Evolutionary conservation across 1,140 invertebrate genomes (phyloP), one percentile per base, ranked within the genome.

Genomic region (Drosophila prosaltans): DNA sequence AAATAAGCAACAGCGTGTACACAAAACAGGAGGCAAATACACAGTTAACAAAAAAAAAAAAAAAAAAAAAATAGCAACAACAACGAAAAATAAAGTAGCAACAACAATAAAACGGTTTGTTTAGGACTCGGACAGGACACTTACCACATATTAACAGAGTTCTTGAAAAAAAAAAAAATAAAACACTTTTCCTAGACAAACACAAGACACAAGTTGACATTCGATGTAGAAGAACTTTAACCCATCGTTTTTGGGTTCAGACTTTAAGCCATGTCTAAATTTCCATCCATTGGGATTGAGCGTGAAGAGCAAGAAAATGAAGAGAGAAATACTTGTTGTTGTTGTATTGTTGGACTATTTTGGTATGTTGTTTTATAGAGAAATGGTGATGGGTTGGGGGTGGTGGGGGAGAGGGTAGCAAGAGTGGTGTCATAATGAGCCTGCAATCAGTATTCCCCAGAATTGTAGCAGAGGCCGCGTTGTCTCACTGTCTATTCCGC

Each of bases 1-100:
- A 85, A 85, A 85, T 78, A 78, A 77, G 74, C 74, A 78, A 72
- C 67, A 77, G 60, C n/a, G 60, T 62, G 26, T 66, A 48, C 24
- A 55, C 72, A 24, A 66, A 74, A 63, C 24, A 39, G 30, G 48
- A 11, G 48, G 51, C 2, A 21, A 51, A 26, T 9, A 21, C 3
- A 36, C 4, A 74, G 65, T 71, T 57, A 24, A 69, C 59, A 65
- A 41, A 51, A 59, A 57, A 36, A 3, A 51, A 40, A 40, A 39
- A 65, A 51, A 16, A 24, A 32, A 7, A 16, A 21, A 41, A 11
- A 1, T 1, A 10, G 2, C 2, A 43, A 41, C 28, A 41, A 16
- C 16, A 16, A 16, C 16, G 16, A 16, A 16, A 16, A 16, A 16
- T 16, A 16, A 16, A 16, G 16, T 8, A 59, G 26, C 57, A n/a